These are phyloP conservation scores for Agapornis canus DNA, from an alignment of 2,797 vertebrate genomes.

Conservation along the genomic window DNA sequence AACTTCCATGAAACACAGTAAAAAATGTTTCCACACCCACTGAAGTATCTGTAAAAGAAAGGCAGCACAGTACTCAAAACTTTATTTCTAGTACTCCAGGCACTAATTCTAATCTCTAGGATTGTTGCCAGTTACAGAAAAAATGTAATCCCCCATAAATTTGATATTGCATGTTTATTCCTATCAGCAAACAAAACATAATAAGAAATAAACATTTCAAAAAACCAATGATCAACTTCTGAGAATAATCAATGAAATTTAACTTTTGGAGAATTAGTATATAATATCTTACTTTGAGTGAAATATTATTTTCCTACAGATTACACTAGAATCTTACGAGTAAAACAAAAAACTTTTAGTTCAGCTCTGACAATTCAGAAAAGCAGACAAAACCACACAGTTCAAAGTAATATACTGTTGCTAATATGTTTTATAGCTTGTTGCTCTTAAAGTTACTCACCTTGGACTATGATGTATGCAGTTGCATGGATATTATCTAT, in stretches of 20 bases:
- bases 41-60: neutral
- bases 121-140: neutral
- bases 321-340: neutral
- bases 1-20: neutral
- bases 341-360: neutral
- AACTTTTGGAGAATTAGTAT: neutral
- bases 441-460: constrained; percentile 61
- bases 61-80: neutral
- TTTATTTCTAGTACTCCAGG: neutral
- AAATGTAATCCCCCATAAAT: neutral
- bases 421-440: neutral
- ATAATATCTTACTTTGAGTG: neutral
- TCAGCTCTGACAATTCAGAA: neutral
- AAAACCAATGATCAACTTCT: neutral
- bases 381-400: neutral
- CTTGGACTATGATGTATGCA: constrained; percentile 94
- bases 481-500: constrained; percentile 91
- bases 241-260: neutral
- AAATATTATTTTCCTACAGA: neutral
- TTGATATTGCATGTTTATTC: neutral
- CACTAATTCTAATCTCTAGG: neutral
- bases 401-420: neutral
- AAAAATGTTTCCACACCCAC: neutral
- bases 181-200: neutral
- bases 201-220: neutral